A percentile compares a stretch with the other conserved stretches of the same genome.
phyloP scores from a whole-genome alignment of 2,888 invertebrate species.

The Mystacides longicornis region DNA sequence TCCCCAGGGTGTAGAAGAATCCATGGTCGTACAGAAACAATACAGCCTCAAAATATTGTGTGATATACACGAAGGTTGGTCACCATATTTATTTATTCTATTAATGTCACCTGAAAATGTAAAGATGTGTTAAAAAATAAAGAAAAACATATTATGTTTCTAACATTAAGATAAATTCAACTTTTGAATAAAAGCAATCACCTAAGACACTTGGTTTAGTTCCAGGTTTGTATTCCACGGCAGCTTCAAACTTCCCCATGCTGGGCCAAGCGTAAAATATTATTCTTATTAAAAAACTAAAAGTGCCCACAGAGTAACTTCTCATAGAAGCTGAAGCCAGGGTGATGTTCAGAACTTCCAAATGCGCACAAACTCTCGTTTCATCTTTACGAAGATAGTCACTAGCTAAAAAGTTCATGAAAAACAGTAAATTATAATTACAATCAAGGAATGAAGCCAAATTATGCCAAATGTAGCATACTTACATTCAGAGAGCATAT shows the following conservation, averaged over 20 bases:
- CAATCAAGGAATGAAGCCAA: no score
- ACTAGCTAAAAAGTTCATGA: slow-evolving; percentile 8
- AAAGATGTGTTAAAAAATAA: background rate
- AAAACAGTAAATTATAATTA: background rate
- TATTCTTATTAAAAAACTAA: slow-evolving; percentile 14
- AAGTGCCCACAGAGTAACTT: slow-evolving; percentile 14
- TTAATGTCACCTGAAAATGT: slow-evolving; percentile 21
- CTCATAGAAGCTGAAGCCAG: slow-evolving; percentile 20
- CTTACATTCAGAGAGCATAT: slow-evolving; percentile 13
- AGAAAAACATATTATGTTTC: no score
- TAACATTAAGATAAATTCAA: no score
- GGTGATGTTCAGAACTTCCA: slow-evolving; percentile 10
- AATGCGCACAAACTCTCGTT: slow-evolving; percentile 11
- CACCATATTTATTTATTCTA: slow-evolving; percentile 25
- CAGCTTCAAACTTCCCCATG: slow-evolving; percentile 21
- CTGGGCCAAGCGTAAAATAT: slow-evolving; percentile 18
- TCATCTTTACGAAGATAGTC: slow-evolving; percentile 11
- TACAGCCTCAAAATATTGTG: slow-evolving; percentile 23
- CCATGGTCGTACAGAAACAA: slow-evolving; percentile 20
- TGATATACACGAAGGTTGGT: slow-evolving; percentile 22
- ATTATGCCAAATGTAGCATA: background rate
- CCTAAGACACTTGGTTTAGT: slow-evolving; percentile 17
- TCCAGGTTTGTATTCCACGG: slow-evolving; percentile 16
- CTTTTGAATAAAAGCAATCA: no score
- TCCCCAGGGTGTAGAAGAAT: no score